Base-by-base conservation (phyloP, 2,113 vertebrate species). In the Nansenia antarctica region DNA sequence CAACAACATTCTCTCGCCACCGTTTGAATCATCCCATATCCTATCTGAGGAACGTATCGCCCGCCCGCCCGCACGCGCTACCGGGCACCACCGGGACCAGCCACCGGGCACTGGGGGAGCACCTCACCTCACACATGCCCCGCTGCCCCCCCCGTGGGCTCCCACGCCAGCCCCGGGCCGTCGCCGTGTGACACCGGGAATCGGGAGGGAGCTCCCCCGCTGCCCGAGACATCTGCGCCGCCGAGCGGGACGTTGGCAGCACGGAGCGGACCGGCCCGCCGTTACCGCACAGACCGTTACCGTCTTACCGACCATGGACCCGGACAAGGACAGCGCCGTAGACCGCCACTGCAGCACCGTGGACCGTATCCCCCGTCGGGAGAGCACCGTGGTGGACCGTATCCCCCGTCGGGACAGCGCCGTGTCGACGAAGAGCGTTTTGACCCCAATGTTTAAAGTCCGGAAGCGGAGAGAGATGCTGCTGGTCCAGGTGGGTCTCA, bases 391-490 rank as follows among this genome's bases (percentile, higher is more conserved):
- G n/a, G n/a, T n/a, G n/a, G n/a, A n/a, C n/a, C n/a, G n/a, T n/a
- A n/a, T n/a, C n/a, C n/a, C n/a, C n/a, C n/a, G n/a, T n/a, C n/a
- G n/a, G 57, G 72, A 64, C 57, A 52, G 67, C 69, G 60, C 34
- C 24, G 5, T 72, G 53, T 72, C 77, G 8, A 82, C 82, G 72
- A 82, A 77, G 73, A 80, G 67, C 24, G 45, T 76, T 26, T 74
- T 84, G 14, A 53, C 69, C 49, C 73, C 78, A 78, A 89, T 86
- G 54, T 91, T 88, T 75, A 92, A 94, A 93, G 92, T 94, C 92
- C 93, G 92, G 76, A 85, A 86, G 86, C 83, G 93, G 86, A 84
- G 91, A 77, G 92, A 94, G 85, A 93, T 93, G 93, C 86, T 94
- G 62, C 83, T 88, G 32, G 92, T 90, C 76, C 94, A 95, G 78